Base-by-base conservation (phyloP, 2,797 vertebrate species). In the Pempheris klunzingeri region DNA sequence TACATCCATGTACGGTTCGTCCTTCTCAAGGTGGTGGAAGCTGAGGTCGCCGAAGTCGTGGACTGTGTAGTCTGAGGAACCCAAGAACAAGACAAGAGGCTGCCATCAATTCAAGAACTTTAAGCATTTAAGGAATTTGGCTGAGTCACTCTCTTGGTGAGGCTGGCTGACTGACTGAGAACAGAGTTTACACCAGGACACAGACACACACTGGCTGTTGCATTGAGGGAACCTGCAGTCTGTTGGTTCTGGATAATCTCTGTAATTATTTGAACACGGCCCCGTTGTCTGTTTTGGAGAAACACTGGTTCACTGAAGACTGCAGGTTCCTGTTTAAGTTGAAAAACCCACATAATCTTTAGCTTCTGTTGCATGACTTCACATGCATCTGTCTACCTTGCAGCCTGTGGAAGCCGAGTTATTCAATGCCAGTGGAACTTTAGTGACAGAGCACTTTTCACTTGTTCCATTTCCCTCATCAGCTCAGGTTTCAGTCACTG, bases 1-100 rank as follows among this genome's bases (percentile, higher is more conserved):
- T 11, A 99, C 83, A 1, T 93, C 84, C 93, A 98, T 97, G 91
- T 96, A 98, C 47, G 96, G 91, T 4, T 97, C 96, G 17, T 99
- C 98, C 0, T 96, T 95, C 84, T 97, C 95, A 46, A 96, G 93
- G 66, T 95, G 93, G 67, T 94, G 95, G 93, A 99, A 99, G 88
- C 49, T 96, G 84, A 99, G 80, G 89, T 99, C 97, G 68, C 98
- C 98, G 1, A 97, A 96, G 91, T 99, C 98, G 0, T 97, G 96
- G 55, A 99, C 93, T 7, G 93, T 93, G 78, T 96, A 98, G 67
- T 98, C 98, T 99, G 82, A 55, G 65, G 24, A 26, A 24, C 2
- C 63, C 9, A 32, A 34, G 2, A 32, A 36, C 1, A 74, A n/a
- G n/a, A 63, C 0, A 32, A 41, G 9, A 80, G 18, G 20, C 10